Base-by-base conservation (phyloP, 2,797 vertebrate species). In the Macropodus opercularis region DNA sequence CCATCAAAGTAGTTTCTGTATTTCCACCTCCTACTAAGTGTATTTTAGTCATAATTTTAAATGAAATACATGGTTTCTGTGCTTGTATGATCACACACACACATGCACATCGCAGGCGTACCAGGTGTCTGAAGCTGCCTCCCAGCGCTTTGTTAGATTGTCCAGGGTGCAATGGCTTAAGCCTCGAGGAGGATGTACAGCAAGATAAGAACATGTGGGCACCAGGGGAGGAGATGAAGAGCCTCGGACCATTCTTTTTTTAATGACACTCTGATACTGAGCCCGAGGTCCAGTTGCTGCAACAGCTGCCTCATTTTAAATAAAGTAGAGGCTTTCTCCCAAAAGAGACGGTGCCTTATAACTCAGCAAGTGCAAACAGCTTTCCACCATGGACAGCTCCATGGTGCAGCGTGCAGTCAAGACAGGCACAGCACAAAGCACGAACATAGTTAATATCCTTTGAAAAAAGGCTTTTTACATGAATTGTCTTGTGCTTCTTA, bases 231-330 rank as follows among this genome's bases (percentile, higher is more conserved):
- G 71, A 75, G 77, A 84, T 29, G 54, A 76, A 84, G 71, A 73
- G 81, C 79, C 87, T 83, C 58, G 11, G 76, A 89, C 78, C 84
- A 81, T 82, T 74, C 64, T 74, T 70, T 77, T 86, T 89, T 80
- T 84, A 80, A 86, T 82, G 85, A 75, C 83, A 76, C 78, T 70
- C 61, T 82, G 79, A 89, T 87, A 77, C 81, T 82, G 69, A 63
- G 88, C 87, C 89, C 50, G 62, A 64, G 83, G 89, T 90, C 84
- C 79, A 77, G 81, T 77, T 71, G 72, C 69, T 73, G 71, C 63
- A 89, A 83, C 90, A 91, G 87, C 87, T 92, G 89, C 82, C 87
- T 78, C 53, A 4, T 77, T 88, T 90, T 91, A 90, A 90, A 90
- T 90, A 91, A 91, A 89, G 79, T 72, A 73, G 67, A 85, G 78